These are phyloP conservation scores for Fissipunctia ypsillon DNA, from an alignment of 2,888 invertebrate species.

Conservation along the genomic window DNA sequence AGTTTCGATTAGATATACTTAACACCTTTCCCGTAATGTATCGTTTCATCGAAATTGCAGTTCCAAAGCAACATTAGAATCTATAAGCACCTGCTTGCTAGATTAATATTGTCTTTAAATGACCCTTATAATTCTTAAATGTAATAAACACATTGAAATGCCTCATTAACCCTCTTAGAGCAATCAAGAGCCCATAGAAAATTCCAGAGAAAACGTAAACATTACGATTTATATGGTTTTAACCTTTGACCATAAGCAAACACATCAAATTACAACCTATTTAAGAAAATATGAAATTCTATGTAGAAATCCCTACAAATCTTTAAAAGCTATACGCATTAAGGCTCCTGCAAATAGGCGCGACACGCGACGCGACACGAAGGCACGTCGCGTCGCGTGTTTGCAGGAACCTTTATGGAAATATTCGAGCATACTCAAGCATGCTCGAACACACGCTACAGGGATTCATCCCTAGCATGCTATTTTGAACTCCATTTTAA, in stretches of 20 bases:
- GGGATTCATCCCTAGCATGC: background rate
- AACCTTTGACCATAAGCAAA: background rate
- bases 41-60: background rate
- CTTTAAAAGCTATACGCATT: background rate
- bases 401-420: too few relatives aligned
- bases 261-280: slow-evolving; percentile 4
- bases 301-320: background rate
- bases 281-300: background rate
- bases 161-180: slow-evolving; percentile 2
- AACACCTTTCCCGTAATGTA: background rate
- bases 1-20: background rate
- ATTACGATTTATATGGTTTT: background rate
- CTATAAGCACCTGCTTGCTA: background rate
- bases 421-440: background rate
- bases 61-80: background rate
- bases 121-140: slow-evolving; percentile 6
- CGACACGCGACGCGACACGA: too few relatives aligned
- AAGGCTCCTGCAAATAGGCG: too few relatives aligned
- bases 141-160: background rate
- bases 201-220: slow-evolving; percentile 2
- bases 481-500: background rate
- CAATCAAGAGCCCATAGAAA: slow-evolving; percentile 12
- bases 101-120: slow-evolving; percentile 18
- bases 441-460: background rate
- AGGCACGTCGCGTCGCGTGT: too few relatives aligned